Evolutionary conservation across 1,140 invertebrate species (phyloP), one percentile per base, ranked within the genome.

Genomic region (Sitobion miscanthi): DNA sequence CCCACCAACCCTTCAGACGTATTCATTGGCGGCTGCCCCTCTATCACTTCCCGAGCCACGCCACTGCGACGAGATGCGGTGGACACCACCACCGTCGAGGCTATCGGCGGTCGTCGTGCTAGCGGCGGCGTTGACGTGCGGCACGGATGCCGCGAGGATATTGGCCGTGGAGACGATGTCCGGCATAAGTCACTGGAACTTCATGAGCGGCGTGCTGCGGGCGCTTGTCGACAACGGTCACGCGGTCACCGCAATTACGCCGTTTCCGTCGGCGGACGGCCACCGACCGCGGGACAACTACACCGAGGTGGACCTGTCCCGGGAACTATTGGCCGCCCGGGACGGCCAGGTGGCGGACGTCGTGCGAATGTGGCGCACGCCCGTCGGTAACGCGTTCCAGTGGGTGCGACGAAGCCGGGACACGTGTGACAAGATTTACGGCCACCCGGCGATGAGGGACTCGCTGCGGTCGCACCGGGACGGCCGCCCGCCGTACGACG

Each of bases 101-200:
- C 30, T 4, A 1, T 47, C n/a, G 47, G 30, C 21, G 21, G 42
- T 17, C 47, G n/a, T n/a, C 2, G 42, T 42, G 42, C 11, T 87
- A 6, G 62, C 17, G 30, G 86, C 30, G 30, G 86, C 30, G 47
- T 21, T 14, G 25, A 17, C 45, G 86, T 21, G 62, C 62, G 30
- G 30, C 0, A 0, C 77, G 25, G 35, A 88, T 35, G 62, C n/a
- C n/a, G 86, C 38, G 4, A 23, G 77, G 47, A 94, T 98, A 94
- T 95, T 97, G 49, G 97, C 96, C 2, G 94, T 97, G 42, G 96
- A 97, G 94, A 96, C 96, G 6, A 96, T 97, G 93, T 95, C 96
- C 1, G 96, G 97, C 3, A 96, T 96, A 49, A 97, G 97, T 94
- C 97, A 98, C 94, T 97, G 97, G 94, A 95, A 96, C 52, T 96